phyloP scores from a whole-genome alignment of 2,113 vertebrate species.

The Brachyhypopomus gauderio region DNA sequence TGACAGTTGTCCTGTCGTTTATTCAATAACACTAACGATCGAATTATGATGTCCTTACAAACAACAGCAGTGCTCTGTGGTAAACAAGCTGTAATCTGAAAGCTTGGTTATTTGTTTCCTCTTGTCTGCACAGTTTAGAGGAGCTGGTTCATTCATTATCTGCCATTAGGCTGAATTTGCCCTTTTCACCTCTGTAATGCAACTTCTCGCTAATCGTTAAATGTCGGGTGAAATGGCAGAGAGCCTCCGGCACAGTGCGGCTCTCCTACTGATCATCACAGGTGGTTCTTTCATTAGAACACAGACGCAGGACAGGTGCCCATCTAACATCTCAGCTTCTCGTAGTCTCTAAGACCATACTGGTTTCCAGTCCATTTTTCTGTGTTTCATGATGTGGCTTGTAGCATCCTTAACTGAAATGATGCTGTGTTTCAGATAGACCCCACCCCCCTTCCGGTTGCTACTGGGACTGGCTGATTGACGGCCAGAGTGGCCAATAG shows the following conservation, averaged over 20 bases:
- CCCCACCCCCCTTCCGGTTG: not conserved
- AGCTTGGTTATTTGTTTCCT: not conserved
- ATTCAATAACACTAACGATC: no score
- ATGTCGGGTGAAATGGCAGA: slow-evolving; percentile 56
- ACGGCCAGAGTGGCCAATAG: slow-evolving; percentile 51
- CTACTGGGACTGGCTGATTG: slow-evolving; percentile 56
- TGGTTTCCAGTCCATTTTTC: not conserved
- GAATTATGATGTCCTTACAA: no score
- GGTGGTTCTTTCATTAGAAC: slow-evolving; percentile 42
- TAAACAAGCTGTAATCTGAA: slow-evolving; percentile 10
- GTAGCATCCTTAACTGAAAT: not conserved
- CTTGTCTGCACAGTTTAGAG: slow-evolving; percentile 5
- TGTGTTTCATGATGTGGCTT: not conserved
- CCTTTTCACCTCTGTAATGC: slow-evolving; percentile 44
- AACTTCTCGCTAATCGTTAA: slow-evolving; percentile 54
- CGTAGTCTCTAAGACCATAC: not conserved
- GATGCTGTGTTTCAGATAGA: not conserved
- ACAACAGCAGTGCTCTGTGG: not conserved
- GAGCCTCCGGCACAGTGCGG: slow-evolving; percentile 38
- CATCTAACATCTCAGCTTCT: no score
- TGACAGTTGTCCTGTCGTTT: no score
- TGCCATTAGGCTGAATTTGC: slow-evolving; percentile 40
- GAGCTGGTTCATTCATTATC: slow-evolving; percentile 32
- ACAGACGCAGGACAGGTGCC: slow-evolving; percentile 12
- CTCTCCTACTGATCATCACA: slow-evolving; percentile 39